Base-by-base conservation (phyloP, 2,113 vertebrate species). In the Nothocercus nigrocapillus region DNA sequence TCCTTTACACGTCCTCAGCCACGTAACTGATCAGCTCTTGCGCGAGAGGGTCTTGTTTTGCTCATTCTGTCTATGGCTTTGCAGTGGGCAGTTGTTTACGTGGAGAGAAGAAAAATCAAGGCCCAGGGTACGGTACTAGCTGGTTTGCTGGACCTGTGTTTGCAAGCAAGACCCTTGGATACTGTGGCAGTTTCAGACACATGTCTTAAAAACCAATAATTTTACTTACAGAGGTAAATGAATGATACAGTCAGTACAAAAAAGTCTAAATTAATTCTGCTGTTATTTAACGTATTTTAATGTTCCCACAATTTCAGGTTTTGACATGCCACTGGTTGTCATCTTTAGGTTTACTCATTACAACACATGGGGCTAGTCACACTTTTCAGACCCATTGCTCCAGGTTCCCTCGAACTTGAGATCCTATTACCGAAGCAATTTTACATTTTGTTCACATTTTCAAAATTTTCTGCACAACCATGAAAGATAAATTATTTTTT, bases 291-390 rank as follows among this genome's bases (percentile, higher is more conserved):
- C 7, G 47, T 15, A 27, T 53, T 82, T 51, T 47, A 30, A 18
- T 0, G 0, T 79, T 93, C 85, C 79, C 93, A 72, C n/a, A 25
- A 47, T 19, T 61, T 49, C 88, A 82, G 88, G 59, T 56, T 59
- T 9, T 45, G 91, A 72, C 0, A 2, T 77, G 91, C 68, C 92
- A 78, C 85, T 64, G 88, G 90, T 93, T 92, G 90, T 90, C 94
- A 96, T 92, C 85, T 93, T 96, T 94, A 96, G 90, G 85, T 93
- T 90, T 40, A 27, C 54, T 36, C 51, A 16, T 81, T 19, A 61
- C 47, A 86, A 66, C 1, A 2, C 11, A 53, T 38, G 87, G 76
- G 91, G 54, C 75, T 74, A 72, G 40, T 62, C 89, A 63, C 3
- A 34, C 0, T 25, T 72, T 34, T 25, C 68, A 53, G 47, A 34